A percentile compares a stretch with the other conserved stretches of the same genome.
phyloP scores from a whole-genome alignment of 2,113 vertebrate species.

The Sinocyclocheilus maitianheensis region DNA sequence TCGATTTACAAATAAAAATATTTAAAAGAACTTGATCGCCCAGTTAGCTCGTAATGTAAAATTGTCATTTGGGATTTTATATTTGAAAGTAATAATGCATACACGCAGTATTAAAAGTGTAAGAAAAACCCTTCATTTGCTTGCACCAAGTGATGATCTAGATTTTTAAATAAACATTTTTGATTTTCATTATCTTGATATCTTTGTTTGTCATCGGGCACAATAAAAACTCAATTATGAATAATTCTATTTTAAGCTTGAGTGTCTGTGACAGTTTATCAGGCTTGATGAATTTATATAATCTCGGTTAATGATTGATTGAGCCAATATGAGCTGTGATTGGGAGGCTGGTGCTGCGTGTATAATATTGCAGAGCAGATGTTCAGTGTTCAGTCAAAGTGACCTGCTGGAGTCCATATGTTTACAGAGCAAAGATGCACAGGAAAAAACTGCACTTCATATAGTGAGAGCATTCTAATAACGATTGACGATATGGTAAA shows the following conservation, averaged over 20 bases:
- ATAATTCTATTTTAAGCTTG: background rate
- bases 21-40: no score
- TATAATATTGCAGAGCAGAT: constrained; percentile 42
- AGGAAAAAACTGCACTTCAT: background rate
- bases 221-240: background rate
- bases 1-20: background rate
- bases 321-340: constrained; percentile 27
- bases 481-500: background rate
- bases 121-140: background rate
- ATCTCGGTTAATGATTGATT: constrained; percentile 25
- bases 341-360: background rate
- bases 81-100: background rate
- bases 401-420: constrained; percentile 37
- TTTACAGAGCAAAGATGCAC: background rate
- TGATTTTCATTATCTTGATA: background rate
- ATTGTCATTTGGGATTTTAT: no score
- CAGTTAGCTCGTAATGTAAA: no score
- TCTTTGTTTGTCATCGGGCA: background rate
- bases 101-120: background rate
- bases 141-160: background rate
- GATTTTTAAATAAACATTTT: no score
- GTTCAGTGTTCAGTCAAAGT: constrained; percentile 17
- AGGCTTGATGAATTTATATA: background rate
- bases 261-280: background rate
- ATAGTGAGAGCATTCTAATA: no score